Conservation (phyloP, 2,888 invertebrate species). For the Drosophila anceps region DNA sequence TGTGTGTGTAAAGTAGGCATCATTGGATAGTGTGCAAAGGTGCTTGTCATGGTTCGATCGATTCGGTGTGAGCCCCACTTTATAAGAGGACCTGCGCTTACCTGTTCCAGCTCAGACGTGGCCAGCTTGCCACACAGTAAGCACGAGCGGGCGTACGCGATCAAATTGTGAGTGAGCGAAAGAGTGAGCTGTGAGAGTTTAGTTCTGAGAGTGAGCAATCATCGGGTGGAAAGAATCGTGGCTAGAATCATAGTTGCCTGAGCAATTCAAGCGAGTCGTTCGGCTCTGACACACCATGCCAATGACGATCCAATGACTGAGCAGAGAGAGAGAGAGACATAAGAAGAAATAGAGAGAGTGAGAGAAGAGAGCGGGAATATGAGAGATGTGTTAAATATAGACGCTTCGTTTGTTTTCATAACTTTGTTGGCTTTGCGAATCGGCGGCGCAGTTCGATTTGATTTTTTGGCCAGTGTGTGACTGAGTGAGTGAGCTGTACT, state of each 20-base stretch:
- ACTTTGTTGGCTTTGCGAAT: slow-evolving; percentile 62
- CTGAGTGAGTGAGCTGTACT: slow-evolving; percentile 18
- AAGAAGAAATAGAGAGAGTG: slow-evolving; percentile 12
- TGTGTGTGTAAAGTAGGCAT: slow-evolving; percentile 27
- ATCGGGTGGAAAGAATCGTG: slow-evolving; percentile 4
- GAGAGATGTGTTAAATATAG: slow-evolving; percentile 24
- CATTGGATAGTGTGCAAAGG: slow-evolving; percentile 41
- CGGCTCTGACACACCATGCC: slow-evolving; percentile 29
- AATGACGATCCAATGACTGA: slow-evolving; percentile 21
- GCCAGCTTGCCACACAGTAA: slow-evolving; percentile 64
- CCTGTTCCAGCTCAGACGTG: slow-evolving; percentile 77
- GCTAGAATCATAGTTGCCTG: slow-evolving; percentile 17
- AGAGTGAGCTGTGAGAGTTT: background rate
- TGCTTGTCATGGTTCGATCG: slow-evolving; percentile 44
- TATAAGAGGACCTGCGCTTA: slow-evolving; percentile 78
- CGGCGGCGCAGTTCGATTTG: slow-evolving; percentile 69
- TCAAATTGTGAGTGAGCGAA: slow-evolving; percentile 13
- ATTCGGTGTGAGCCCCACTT: slow-evolving; percentile 39
- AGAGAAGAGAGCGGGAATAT: slow-evolving; percentile 9
- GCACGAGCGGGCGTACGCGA: slow-evolving; percentile 53
- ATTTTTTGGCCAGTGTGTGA: slow-evolving; percentile 49
- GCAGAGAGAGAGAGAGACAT: slow-evolving; percentile 1
- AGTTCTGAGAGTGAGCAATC: background rate
- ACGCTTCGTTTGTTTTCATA: slow-evolving; percentile 48
- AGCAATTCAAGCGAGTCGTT: slow-evolving; percentile 20